A percentile compares a stretch with the other conserved stretches of the same genome.
Evolutionary conservation across 2,113 vertebrate genomes (phyloP).

Genomic region (Vidua chalybeata): DNA sequence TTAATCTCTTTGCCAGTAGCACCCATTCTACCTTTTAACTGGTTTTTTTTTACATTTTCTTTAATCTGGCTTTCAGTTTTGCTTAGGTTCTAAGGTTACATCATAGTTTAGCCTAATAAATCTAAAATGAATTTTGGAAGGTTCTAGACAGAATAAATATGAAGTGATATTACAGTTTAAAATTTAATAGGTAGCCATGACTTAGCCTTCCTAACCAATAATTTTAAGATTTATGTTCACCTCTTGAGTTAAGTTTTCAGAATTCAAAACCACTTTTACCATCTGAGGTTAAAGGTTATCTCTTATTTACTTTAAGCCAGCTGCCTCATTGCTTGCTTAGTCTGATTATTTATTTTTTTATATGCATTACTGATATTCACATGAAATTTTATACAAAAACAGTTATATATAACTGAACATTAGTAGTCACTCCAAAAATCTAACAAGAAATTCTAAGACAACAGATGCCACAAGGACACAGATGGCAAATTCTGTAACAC

Average conservation of each 20-base stretch:
- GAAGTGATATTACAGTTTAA: not conserved
- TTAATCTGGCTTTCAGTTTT: not conserved
- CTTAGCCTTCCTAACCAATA: not conserved
- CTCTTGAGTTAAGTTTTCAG: not conserved
- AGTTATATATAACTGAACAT: not conserved
- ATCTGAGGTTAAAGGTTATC: constrained; percentile 7
- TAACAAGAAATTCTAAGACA: not conserved
- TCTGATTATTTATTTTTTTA: not conserved
- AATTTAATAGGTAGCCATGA: not conserved
- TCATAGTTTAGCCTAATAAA: not conserved
- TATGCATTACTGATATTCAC: not conserved
- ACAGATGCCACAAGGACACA: not conserved
- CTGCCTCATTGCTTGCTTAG: not conserved
- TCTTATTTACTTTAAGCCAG: constrained; percentile 1
- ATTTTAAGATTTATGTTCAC: constrained; percentile 3
- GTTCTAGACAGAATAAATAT: not conserved
- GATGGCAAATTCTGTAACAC: not conserved
- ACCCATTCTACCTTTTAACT: not conserved
- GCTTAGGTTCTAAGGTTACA: not conserved
- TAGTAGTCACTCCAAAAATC: not conserved
- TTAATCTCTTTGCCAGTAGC: not conserved
- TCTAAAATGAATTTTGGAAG: not conserved
- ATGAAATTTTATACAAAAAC: not conserved
- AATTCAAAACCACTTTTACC: constrained; percentile 5
- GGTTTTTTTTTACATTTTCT: not conserved